Base-by-base conservation (phyloP, 2,888 invertebrate genomes). In the Pterobdella sp. region DNA sequence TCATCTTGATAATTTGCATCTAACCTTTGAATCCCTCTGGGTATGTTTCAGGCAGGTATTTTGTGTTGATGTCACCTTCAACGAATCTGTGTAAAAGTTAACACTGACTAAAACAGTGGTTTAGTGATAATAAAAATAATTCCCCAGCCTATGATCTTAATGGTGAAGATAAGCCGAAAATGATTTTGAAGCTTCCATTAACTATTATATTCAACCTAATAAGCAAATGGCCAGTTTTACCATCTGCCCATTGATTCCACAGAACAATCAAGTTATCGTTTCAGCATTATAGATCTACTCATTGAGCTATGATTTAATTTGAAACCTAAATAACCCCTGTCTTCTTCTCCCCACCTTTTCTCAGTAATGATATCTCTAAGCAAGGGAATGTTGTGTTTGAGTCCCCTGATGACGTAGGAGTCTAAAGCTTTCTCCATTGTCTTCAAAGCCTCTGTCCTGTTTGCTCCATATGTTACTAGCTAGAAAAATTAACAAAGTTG, bases 331-430 rank as follows among this genome's bases (percentile, higher is more conserved):
- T n/a, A n/a, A n/a, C n/a, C n/a, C n/a, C n/a, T n/a, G n/a, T n/a
- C n/a, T n/a, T n/a, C n/a, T n/a, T n/a, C n/a, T n/a, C n/a, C n/a
- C 49, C 22, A 36, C 60, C 60, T 79, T 31, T 79, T 78, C 82
- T 88, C 88, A 2, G 86, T 86, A 73, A 89, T 82, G 76, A 89
- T 87, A 79, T 88, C 88, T 73, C 88, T 79, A 64, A 89, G 81
- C 64, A 89, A 81, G 4, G 88, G 87, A 76, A 89, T 88, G 80
- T 89, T 89, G 80, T 89, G 87, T 0, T 87, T 87, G 14, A 89
- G 87, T 73, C 88, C 65, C 32, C 65, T 64, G 65, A 66, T 72
- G 66, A 72, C 72, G 32, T 66, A 72, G 1, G 65, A 64, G 26
- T 89, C 88, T 70, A 89, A 80, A 29, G 89, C 88, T 75, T 85